These are phyloP conservation scores for Acanthosepion esculentum DNA, from an alignment of 2,888 invertebrate genomes.

Conservation along the genomic window DNA sequence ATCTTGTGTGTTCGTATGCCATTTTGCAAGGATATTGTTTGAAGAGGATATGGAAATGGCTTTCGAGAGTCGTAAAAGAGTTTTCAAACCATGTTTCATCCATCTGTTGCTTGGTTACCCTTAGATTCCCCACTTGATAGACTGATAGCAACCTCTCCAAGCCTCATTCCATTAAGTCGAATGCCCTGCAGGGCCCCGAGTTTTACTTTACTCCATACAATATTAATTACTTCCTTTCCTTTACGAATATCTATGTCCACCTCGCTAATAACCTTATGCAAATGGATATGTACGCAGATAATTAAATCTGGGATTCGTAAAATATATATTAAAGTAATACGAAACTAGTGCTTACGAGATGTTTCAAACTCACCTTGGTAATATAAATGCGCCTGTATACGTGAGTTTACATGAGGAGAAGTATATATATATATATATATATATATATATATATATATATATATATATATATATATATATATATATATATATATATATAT, in stretches of 20 bases:
- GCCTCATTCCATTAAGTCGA: no score
- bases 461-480: background rate
- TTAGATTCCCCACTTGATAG: background rate
- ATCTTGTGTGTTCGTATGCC: no score
- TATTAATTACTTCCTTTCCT: background rate
- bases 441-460: background rate
- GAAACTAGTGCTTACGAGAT: background rate
- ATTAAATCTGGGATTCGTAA: background rate
- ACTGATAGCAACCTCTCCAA: no score
- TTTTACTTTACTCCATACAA: background rate
- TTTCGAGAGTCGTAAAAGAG: background rate
- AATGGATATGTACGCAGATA: background rate
- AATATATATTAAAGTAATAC: background rate
- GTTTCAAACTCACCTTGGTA: background rate
- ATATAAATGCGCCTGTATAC: background rate
- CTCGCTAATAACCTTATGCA: background rate
- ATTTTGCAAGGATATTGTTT: background rate
- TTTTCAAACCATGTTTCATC: background rate
- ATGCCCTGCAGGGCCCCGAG: background rate
- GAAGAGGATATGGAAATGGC: background rate
- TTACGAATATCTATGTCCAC: background rate
- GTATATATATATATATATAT: background rate
- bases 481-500: background rate
- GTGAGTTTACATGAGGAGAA: background rate
- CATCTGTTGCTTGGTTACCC: background rate